Evolutionary conservation across 2,113 vertebrate genomes (phyloP), one percentile per base, ranked within the genome.

Genomic region (Heterocephalus glaber): DNA sequence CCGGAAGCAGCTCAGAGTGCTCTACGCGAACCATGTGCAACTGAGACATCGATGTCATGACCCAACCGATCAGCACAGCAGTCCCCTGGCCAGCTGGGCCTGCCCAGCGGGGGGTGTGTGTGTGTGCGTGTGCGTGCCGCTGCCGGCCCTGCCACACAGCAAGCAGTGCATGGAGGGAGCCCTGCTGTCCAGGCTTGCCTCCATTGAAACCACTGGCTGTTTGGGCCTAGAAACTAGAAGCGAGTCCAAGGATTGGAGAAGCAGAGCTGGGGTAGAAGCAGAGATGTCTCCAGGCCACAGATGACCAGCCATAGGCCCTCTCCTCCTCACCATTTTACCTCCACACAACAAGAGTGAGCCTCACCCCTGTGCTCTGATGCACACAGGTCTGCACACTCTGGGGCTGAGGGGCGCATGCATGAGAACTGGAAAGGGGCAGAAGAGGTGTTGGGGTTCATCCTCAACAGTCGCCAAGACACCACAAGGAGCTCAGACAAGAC

Each of bases 1-100:
- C 87, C 81, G 86, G 95, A 98, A 95, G 96, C n/a, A 92, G 94
- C 68, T 97, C 96, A 80, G 86, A 95, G 87, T 92, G 79, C 97
- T 93, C 68, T 96, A 89, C 90, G 81, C 92, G 95, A 58, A 95
- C 95, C 97, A 28, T 66, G 87, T 66, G 89, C 92, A 96, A 94
- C 35, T 91, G 77, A 94, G 96, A 96, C 16, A 88, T 52, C 49
- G 82, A 95, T 81, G 41, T 92, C 93, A 96, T 24, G 95, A 63
- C 38, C 52, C 41, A 74, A 14, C 61, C 9, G 1, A 49, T 26
- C 7, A 14, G 49, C 10, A 9, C 1, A 1, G 7, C 0, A 2
- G 70, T 54, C 20, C 33, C n/a, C 44, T 10, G 0, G 66, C 10
- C 14, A 76, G 60, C 14, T n/a, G 3, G 9, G 82, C 30, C 22